Evolutionary conservation across 2,888 invertebrate species (phyloP).

Genomic region (Cephus runcator): DNA sequence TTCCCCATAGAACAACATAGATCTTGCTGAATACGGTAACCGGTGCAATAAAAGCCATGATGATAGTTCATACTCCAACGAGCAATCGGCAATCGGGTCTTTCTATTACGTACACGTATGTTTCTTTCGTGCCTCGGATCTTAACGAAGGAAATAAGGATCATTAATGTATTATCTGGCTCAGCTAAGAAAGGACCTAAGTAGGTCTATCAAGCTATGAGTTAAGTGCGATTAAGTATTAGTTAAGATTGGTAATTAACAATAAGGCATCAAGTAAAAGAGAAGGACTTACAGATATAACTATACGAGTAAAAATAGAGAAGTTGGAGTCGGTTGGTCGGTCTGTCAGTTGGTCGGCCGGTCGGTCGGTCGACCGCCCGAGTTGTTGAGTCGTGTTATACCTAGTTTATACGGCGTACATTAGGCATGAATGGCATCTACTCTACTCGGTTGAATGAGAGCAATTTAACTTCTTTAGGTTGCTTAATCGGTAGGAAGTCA

Average conservation of each 20-base stretch:
- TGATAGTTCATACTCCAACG: background rate
- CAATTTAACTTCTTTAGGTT: constrained; percentile 66
- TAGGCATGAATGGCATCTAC: constrained; percentile 66
- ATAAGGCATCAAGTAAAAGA: constrained; percentile 1
- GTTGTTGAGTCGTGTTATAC: constrained; percentile 64
- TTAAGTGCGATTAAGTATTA: constrained; percentile 21
- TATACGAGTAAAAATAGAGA: background rate
- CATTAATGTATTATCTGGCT: background rate
- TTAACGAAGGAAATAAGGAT: constrained; percentile 4
- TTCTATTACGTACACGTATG: background rate
- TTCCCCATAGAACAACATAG: background rate
- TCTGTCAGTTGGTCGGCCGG: constrained; percentile 19
- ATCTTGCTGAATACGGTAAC: background rate
- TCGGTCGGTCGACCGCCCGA: constrained; percentile 43
- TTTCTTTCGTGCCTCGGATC: background rate
- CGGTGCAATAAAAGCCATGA: background rate
- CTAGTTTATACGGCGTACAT: constrained; percentile 66
- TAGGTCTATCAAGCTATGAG: constrained; percentile 17
- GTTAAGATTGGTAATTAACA: constrained; percentile 21
- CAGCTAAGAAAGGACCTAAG: constrained; percentile 1
- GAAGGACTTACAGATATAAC: background rate
- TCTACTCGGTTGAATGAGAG: constrained; percentile 65
- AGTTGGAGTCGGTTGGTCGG: constrained; percentile 3
- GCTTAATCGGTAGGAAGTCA: constrained; percentile 67
- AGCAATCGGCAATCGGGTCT: background rate